These are phyloP conservation scores for Drosophila murphyi DNA, from an alignment of 1,140 invertebrate genomes.

Conservation along the genomic window DNA sequence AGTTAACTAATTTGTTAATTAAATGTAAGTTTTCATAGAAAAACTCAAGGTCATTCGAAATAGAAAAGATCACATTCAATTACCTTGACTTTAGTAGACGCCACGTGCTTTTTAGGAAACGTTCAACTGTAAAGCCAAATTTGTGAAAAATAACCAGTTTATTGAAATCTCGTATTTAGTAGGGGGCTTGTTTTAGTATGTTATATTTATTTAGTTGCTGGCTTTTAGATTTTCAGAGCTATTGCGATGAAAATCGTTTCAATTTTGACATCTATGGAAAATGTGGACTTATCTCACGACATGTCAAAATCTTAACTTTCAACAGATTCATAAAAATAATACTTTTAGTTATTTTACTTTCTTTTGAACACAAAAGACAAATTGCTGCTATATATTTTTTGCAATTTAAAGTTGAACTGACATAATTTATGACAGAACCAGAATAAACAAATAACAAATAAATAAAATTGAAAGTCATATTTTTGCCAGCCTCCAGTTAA, in stretches of 20 bases:
- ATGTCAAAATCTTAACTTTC: no score
- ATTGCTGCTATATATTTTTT: conserved; percentile 3
- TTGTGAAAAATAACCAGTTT: conserved; percentile 31
- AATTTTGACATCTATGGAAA: no score
- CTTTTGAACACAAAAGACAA: no score
- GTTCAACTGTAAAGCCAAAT: conserved; percentile 35
- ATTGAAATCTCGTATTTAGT: background rate
- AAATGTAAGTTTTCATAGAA: conserved; percentile 14
- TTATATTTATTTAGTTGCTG: background rate
- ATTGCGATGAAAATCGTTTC: no score
- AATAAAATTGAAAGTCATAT: conserved; percentile 60
- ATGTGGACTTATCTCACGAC: no score
- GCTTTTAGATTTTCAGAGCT: background rate
- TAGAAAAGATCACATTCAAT: conserved; percentile 35
- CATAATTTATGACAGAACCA: conserved; percentile 67
- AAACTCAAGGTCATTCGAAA: conserved; percentile 25
- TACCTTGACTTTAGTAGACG: conserved; percentile 33
- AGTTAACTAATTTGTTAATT: conserved; percentile 23
- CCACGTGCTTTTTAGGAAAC: conserved; percentile 34
- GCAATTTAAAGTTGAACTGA: conserved; percentile 52
- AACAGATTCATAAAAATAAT: no score
- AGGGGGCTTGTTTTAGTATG: background rate
- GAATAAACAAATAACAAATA: conserved; percentile 19
- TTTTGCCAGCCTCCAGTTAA: conserved; percentile 10
- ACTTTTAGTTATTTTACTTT: no score